Base-by-base conservation (phyloP, 2,113 vertebrate genomes). In the Alces alces region DNA sequence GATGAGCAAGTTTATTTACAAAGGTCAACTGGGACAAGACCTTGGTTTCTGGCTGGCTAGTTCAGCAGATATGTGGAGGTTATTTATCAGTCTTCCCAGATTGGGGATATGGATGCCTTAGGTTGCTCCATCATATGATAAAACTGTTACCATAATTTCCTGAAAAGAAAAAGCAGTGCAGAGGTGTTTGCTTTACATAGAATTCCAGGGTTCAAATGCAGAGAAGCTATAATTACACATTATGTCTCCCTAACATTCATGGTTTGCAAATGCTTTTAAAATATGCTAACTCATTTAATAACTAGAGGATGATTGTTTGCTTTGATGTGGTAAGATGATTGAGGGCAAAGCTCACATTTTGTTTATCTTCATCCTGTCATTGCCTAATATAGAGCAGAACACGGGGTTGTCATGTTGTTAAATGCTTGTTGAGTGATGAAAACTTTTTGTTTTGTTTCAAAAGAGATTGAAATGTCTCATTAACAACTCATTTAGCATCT, bases 1-100 rank as follows among this genome's bases (percentile, higher is more conserved):
- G 66, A 55, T 80, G 86, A 98, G 79, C 84, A 95, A 70, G 92
- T 97, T 94, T 97, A 94, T 97, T 97, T 97, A 93, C n/a, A 17
- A n/a, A 60, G 43, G 55, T 89, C 52, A 30, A 2, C 16, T 21
- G 86, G 95, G 87, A 43, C 8, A 8, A 39, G 30, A 91, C 36
- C 39, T 15, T 3, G 27, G 4, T 54, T 47, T 86, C 61, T 27
- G 43, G 21, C 21, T 36, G 73, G 28, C 80, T 11, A 52, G 52
- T 33, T 92, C 80, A 47, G 84, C 52, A 3, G 11, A 64, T 19
- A 5, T 2, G 2, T 5, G 16, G 13, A 78, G 28, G 78, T 79
- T 61, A 66, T 19, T 80, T 83, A 23, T 73, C 14, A 17, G 0
- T 84, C 55, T 82, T 82, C 45, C 11, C 23, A 27, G 84, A 88